phyloP scores from a whole-genome alignment of 1,140 invertebrate genomes.

The Dinoponera quadriceps region DNA sequence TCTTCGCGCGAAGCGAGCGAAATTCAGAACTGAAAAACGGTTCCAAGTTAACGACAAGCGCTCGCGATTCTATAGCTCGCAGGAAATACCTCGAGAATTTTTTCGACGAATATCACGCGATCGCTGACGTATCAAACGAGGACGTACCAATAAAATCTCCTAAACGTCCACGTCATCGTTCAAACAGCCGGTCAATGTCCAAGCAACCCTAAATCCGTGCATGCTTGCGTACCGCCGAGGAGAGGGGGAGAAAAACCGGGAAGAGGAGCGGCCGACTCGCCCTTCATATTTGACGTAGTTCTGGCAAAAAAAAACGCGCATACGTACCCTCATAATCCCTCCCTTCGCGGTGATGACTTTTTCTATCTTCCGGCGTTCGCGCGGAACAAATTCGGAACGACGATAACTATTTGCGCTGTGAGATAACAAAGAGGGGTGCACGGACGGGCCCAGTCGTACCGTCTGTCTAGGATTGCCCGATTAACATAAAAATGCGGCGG shows the following conservation, averaged over 20 bases:
- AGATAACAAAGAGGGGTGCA: neutral
- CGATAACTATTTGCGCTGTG: slow-evolving; percentile 76
- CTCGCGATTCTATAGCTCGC: neutral
- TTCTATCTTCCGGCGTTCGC: slow-evolving; percentile 58
- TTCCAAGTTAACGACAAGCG: neutral
- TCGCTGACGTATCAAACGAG: slow-evolving; percentile 3
- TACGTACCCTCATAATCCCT: slow-evolving; percentile 27
- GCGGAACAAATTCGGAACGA: slow-evolving; percentile 79
- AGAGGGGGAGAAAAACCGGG: slow-evolving; percentile 6
- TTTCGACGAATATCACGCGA: no score
- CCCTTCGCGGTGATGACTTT: slow-evolving; percentile 69
- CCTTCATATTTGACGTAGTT: slow-evolving; percentile 40
- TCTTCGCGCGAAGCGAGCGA: neutral
- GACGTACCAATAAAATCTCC: slow-evolving; percentile 20
- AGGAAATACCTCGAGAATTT: neutral
- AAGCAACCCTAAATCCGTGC: neutral
- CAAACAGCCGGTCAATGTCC: slow-evolving; percentile 37
- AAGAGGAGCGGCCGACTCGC: neutral
- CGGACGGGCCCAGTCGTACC: slow-evolving; percentile 21
- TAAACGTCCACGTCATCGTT: slow-evolving; percentile 41
- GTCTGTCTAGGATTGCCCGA: slow-evolving; percentile 69
- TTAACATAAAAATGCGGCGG: slow-evolving; percentile 83
- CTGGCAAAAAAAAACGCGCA: slow-evolving; percentile 5
- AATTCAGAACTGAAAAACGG: neutral
- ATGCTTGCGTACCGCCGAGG: neutral